Percentiles rank a stretch among this genome's conserved stretches.
phyloP scores from a whole-genome alignment of 2,888 invertebrate species.

The Micoletzkya japonica region DNA sequence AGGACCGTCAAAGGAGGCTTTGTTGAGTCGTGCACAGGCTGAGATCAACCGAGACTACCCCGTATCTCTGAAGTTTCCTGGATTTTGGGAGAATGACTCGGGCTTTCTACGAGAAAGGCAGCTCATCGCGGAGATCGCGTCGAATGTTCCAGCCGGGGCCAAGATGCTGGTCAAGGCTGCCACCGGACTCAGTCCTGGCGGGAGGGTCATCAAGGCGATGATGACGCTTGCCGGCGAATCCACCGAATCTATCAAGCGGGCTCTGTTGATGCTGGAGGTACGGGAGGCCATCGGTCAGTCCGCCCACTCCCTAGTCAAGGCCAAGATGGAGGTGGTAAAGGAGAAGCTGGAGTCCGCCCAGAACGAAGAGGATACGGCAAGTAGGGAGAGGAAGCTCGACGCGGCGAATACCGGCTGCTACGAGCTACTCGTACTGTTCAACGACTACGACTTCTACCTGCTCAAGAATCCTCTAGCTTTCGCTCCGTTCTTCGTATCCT shows the following conservation, averaged over 20 bases:
- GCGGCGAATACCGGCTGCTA: background rate
- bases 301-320: background rate
- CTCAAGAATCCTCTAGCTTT: background rate
- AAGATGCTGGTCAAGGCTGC: conserved; percentile 1
- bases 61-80: conserved; percentile 15
- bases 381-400: conserved; percentile 8
- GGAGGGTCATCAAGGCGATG: conserved; percentile 1
- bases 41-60: conserved; percentile 1
- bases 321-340: conserved; percentile 10
- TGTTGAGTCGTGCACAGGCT: no score
- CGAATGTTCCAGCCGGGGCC: conserved; percentile 10
- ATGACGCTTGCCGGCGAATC: conserved; percentile 2
- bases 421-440: conserved; percentile 8
- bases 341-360: conserved; percentile 5
- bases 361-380: conserved; percentile 9
- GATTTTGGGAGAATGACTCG: conserved; percentile 3
- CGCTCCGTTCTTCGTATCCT: conserved; percentile 8
- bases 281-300: background rate
- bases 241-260: conserved; percentile 12
- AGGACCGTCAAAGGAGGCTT: no score
- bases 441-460: conserved; percentile 10
- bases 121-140: background rate
- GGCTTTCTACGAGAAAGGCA: background rate
- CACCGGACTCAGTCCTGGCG: background rate
- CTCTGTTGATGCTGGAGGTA: conserved; percentile 9